Evolutionary conservation across 53 echinoderm and acorn worm genomes (phyloP), one percentile per base, ranked within the genome.

Genomic region (Paracentrotus lividus): DNA sequence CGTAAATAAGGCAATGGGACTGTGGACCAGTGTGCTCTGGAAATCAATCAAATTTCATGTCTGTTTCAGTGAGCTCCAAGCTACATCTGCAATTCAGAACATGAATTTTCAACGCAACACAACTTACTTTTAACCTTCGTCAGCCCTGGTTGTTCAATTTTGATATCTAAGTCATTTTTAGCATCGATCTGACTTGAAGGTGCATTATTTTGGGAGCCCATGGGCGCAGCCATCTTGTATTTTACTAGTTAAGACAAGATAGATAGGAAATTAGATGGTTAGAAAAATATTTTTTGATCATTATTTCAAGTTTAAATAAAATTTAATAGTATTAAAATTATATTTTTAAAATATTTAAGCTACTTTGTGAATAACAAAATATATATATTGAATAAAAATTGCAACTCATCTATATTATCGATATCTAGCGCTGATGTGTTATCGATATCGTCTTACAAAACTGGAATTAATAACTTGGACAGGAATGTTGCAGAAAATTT

Each of bases 141-240:
- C 10, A 14, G 13, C 12, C 27, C 26, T 26, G 49, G n/a, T 81
- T 47, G 81, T 26, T 81, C 81, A 49, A 47, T n/a, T 26, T 47
- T n/a, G 27, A 23, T n/a, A 47, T 81, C 26, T 26, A 47, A n/a
- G 47, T 81, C 49, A 24, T 8, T 38, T 72, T 72, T 18, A 4
- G 72, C 18, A 21, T 45, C 81, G 47, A 0, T 20, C 18, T 76
- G 43, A 47, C 10, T 81, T 12, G n/a, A 10, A 24, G 81, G 49
- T 47, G n/a, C n/a, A n/a, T 81, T 14, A 47, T 81, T 47, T 24
- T 23, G 9, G 8, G 49, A 44, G 15, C 24, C 45, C 49, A 27
- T 81, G 81, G 81, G 81, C 26, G 81, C 81, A 10, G 81, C 81
- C 81, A 81, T 81, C 47, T 81, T 81, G 45, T 9, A 45, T 81